These are phyloP conservation scores for Buathra laborator DNA, from an alignment of 2,888 invertebrate species.

Conservation along the genomic window DNA sequence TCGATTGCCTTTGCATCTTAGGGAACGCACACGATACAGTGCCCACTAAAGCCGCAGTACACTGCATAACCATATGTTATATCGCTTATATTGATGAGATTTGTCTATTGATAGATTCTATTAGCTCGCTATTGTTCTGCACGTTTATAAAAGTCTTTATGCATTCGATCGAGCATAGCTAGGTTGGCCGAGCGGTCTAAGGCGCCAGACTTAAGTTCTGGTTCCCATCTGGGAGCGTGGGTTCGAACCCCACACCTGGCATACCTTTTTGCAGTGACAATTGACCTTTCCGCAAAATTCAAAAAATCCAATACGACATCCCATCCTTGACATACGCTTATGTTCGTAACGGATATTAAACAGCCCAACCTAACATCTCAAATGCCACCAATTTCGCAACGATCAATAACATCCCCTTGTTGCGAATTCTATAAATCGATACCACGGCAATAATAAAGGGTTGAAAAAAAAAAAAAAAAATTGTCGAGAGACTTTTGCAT, in stretches of 20 bases:
- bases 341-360: not conserved
- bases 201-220: slow-evolving; percentile 94
- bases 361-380: not conserved
- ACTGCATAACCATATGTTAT: not conserved
- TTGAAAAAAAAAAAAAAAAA: not conserved
- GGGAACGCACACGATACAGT: not conserved
- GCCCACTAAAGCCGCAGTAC: not conserved
- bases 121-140: not conserved
- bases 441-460: not conserved
- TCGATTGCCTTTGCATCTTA: not conserved
- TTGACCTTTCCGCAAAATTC: not conserved
- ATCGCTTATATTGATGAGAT: not conserved
- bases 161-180: slow-evolving; percentile 82
- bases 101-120: not conserved
- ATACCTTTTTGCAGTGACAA: slow-evolving; percentile 75
- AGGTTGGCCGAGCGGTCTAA: slow-evolving; percentile 94
- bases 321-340: not conserved
- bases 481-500: not conserved
- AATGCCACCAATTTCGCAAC: not conserved
- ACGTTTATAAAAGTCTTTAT: slow-evolving; percentile 2
- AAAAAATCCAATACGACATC: not conserved
- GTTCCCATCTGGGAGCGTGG: slow-evolving; percentile 93
- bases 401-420: slow-evolving; percentile 18
- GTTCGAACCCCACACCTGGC: slow-evolving; percentile 94
- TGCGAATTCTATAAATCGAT: not conserved